Evolutionary conservation across 1,140 invertebrate genomes (phyloP).

Genomic region (Drosophila ironensis): DNA sequence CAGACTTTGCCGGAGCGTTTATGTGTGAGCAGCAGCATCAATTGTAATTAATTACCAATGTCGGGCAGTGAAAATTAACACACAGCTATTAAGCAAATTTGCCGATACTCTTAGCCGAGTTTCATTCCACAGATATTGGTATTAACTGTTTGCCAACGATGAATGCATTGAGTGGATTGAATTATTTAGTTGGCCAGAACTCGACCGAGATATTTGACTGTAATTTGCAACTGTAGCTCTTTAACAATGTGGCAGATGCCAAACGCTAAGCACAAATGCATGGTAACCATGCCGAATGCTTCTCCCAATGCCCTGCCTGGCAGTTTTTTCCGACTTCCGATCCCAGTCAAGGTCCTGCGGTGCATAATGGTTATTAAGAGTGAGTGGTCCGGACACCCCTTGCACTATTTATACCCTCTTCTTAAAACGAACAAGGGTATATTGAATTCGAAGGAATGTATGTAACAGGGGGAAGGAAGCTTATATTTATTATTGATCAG

Average conservation of each 20-base stretch:
- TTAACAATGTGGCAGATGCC: too few species aligned
- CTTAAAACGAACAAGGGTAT: too few species aligned
- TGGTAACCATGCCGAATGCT: conserved; percentile 26
- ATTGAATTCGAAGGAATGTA: too few species aligned
- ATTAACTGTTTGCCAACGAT: neutral
- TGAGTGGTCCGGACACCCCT: conserved; percentile 7
- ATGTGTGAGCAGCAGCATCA: conserved; percentile 15
- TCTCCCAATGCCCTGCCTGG: neutral
- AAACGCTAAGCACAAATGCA: too few species aligned
- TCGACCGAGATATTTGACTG: too few species aligned
- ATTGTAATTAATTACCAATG: conserved; percentile 65
- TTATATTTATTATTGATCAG: too few species aligned
- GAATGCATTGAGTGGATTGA: too few species aligned
- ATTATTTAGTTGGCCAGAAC: too few species aligned
- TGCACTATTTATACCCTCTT: conserved; percentile 31
- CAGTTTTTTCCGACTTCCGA: neutral
- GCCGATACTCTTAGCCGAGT: conserved; percentile 5
- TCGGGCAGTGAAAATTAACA: conserved; percentile 63
- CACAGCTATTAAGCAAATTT: conserved; percentile 16
- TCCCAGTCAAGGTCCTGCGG: conserved; percentile 59
- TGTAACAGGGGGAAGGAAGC: too few species aligned
- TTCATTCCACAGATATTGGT: neutral
- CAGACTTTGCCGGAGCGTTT: neutral
- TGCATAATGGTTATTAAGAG: conserved; percentile 69
- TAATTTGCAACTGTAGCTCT: too few species aligned